Evolutionary conservation across 2,888 invertebrate species (phyloP), one percentile per base, ranked within the genome.

Genomic region (Caenorhabditis imperialis): DNA sequence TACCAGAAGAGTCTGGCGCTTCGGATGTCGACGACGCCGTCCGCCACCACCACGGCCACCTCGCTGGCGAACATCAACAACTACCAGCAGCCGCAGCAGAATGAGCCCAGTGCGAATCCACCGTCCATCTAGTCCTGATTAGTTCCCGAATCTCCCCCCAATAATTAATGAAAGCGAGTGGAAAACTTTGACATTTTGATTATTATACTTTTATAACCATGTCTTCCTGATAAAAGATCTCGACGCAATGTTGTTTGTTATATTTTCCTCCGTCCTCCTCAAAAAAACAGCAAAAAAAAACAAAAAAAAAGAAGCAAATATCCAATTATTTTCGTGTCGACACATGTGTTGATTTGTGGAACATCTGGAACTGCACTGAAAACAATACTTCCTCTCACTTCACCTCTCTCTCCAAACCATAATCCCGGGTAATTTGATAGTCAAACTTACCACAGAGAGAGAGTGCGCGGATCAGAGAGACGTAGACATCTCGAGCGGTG

Each of bases 1-100:
- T 82, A 82, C 63, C 81, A 83, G 70, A 84, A 84, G 53, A 77
- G 75, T 27, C 69, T 84, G 48, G 78, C 78, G 8, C 67, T 77
- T 18, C 72, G 67, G 35, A 79, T 75, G 78, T 73, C 69, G 33
- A 75, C 72, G 50, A 75, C 73, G 23, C 77, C 65, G 25, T 75
- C 74, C 1, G 14, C 74, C 1, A 40, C 67, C 18, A 40, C 73
- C 18, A 30, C 71, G 0, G 71, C 71, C 10, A 55, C 73, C 1
- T 61, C 60, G 2, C 45, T 74, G 2, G 74, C 69, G 18, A 75
- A 75, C 22, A 47, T 73, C 27, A 65, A 54, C 50, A 69, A 75
- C 27, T 67, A 74, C 35, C 69, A 69, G 38, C 67, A 55, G 35
- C 51, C 45, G 18, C 65, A 35, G 22, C 65, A 50, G 16, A 57